A percentile compares a stretch with the other conserved stretches of the same genome.
These are phyloP conservation scores for Antennarius striatus DNA, from an alignment of 2,113 vertebrate species.

Conservation along the genomic window DNA sequence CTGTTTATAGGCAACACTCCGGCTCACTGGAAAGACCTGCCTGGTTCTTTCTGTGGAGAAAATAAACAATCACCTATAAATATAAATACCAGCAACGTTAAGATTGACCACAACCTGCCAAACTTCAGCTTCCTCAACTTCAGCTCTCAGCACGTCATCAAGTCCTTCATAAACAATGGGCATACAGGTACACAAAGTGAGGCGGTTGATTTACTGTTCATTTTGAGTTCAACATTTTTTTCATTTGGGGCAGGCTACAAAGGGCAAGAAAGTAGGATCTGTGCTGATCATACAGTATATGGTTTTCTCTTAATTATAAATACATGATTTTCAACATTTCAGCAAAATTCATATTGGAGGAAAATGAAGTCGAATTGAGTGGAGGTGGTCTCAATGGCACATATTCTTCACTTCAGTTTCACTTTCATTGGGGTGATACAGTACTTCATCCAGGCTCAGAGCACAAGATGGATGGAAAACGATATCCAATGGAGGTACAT, in stretches of 20 bases:
- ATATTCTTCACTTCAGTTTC: constrained; percentile 70
- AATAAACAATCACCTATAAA: constrained; percentile 65
- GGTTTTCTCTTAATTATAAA: too few species aligned
- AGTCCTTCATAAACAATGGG: constrained; percentile 35
- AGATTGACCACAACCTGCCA: constrained; percentile 8
- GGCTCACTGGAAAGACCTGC: constrained; percentile 34
- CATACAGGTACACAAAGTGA: constrained; percentile 59
- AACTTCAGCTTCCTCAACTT: constrained; percentile 60
- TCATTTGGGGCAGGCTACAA: too few species aligned
- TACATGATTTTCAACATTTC: too few species aligned
- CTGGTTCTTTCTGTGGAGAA: constrained; percentile 28
- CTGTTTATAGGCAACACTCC: constrained; percentile 29
- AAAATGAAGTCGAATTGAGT: constrained; percentile 43
- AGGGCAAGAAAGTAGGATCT: too few species aligned
- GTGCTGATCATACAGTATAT: not conserved
- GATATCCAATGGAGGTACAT: constrained; percentile 77
- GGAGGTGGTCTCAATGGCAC: constrained; percentile 66
- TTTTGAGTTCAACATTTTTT: not conserved
- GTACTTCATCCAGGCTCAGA: constrained; percentile 67
- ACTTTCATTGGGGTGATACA: constrained; percentile 78
- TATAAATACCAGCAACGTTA: constrained; percentile 29
- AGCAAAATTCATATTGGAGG: constrained; percentile 58
- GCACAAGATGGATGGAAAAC: constrained; percentile 65
- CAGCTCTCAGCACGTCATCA: constrained; percentile 25
- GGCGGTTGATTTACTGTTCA: too few species aligned